These are phyloP conservation scores for Leptinotarsa tumamoca DNA, from an alignment of 2,888 invertebrate species.

Conservation along the genomic window DNA sequence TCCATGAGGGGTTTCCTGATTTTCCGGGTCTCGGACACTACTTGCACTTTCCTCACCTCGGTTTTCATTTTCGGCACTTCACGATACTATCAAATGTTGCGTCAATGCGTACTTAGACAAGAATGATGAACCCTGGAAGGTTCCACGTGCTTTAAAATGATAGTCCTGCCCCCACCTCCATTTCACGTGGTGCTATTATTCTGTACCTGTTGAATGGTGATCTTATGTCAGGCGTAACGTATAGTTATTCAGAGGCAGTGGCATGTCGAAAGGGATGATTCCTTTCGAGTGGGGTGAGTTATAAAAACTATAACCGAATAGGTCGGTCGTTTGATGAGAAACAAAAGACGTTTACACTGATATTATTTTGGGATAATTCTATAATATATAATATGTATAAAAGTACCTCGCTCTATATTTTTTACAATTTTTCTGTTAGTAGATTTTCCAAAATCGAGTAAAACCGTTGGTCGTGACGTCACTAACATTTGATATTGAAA, in stretches of 20 bases:
- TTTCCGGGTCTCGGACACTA: constrained; percentile 62
- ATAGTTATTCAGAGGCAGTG: constrained; percentile 27
- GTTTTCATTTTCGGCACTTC: constrained; percentile 19
- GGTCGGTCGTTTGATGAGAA: neutral
- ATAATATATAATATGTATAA: too few relatives aligned
- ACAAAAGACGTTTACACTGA: neutral
- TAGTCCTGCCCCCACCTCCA: constrained; percentile 35
- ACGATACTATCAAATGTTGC: constrained; percentile 10
- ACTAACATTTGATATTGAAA: too few relatives aligned
- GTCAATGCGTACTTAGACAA: constrained; percentile 20
- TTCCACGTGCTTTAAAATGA: constrained; percentile 35
- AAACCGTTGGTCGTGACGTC: too few relatives aligned
- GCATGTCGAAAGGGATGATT: constrained; percentile 15
- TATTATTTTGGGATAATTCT: too few relatives aligned
- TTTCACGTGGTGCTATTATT: constrained; percentile 25
- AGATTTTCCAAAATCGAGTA: too few relatives aligned
- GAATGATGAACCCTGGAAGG: constrained; percentile 29
- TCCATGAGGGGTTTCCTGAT: constrained; percentile 71
- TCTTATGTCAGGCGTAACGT: constrained; percentile 28
- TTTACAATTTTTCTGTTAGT: too few relatives aligned
- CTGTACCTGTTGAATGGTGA: constrained; percentile 40
- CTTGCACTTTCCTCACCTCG: constrained; percentile 42
- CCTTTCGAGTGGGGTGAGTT: constrained; percentile 3
- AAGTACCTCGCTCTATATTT: too few relatives aligned
- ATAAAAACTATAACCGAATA: neutral